Base-by-base conservation (phyloP, 2,113 vertebrate species). In the Bufo bufo region DNA sequence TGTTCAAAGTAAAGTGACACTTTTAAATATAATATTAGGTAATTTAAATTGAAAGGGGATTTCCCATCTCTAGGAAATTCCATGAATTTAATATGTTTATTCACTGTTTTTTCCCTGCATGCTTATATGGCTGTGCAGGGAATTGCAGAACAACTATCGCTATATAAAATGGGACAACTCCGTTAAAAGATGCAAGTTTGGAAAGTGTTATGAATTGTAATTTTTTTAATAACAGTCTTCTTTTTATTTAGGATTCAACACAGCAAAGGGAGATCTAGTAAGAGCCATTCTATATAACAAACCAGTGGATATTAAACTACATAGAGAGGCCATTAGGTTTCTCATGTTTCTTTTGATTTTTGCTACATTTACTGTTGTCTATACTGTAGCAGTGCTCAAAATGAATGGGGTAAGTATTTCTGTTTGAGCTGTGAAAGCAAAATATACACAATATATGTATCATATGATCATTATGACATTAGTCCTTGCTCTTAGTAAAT, bases 211-310 rank as follows among this genome's bases (percentile, higher is more conserved):
- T 10, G 6, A 17, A 16, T 17, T 61, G 58, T 17, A 8, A 2
- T 4, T 43, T 71, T 71, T 71, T 33, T 6, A 33, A 33, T 16
- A 13, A 4, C 17, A 2, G 47, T 6, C 10, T 50, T 49, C 50
- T 6, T 0, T 90, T 88, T 87, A 3, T 0, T 0, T 81, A 94
- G 95, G 94, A 79, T 95, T 94, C 79, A 93, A 91, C 17, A 95
- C 94, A 6, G 93, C 94, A 71, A 95, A 95, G 90, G 94, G 95
- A 2, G 94, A 95, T 88, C 89, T 95, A 88, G 94, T 95, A 82
- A 91, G 93, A 89, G 93, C 93, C 88, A 95, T 95, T 87, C 92
- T 95, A 8, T 95, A 95, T 75, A 94, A 94, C 0, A 93, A 93
- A 78, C 94, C 93, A 23, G 43, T 94, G 52, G 94, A 93, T 89